Conservation (phyloP, 2,888 invertebrate genomes). For the Branchipolynoe longqiensis region DNA sequence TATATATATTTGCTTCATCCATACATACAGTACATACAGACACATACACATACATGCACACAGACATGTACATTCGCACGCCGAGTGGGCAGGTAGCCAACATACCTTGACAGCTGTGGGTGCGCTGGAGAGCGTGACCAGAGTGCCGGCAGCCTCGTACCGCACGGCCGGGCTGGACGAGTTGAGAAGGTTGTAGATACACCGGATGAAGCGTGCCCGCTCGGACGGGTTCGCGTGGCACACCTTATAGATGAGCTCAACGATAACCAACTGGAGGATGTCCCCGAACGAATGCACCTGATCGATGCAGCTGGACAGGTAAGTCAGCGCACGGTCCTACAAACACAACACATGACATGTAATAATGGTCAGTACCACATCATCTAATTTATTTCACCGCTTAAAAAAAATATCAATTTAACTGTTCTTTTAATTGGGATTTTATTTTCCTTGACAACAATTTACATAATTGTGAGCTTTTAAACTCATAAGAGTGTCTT, state of each 20-base stretch:
- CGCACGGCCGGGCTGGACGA: constrained; percentile 97
- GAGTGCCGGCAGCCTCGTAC: constrained; percentile 98
- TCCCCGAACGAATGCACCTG: constrained; percentile 95
- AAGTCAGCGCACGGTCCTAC: constrained; percentile 93
- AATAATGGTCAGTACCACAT: not conserved
- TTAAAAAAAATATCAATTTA: not conserved
- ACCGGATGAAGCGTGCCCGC: constrained; percentile 97
- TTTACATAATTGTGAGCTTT: too few species aligned
- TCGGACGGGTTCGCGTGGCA: constrained; percentile 98
- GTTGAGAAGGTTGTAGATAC: constrained; percentile 98
- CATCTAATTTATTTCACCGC: not conserved
- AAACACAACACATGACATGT: not conserved
- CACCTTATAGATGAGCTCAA: constrained; percentile 99
- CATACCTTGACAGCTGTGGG: constrained; percentile 95
- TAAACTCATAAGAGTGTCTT: too few species aligned
- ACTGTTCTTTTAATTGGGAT: too few species aligned
- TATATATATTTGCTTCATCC: too few species aligned
- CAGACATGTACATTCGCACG: too few species aligned
- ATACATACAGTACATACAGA: too few species aligned
- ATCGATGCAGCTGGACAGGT: constrained; percentile 95
- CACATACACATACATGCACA: too few species aligned
- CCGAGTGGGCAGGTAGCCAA: too few species aligned
- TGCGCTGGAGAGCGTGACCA: constrained; percentile 97
- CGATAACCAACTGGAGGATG: constrained; percentile 98
- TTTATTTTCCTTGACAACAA: too few species aligned